These are phyloP conservation scores for Antheraea pernyi DNA, from an alignment of 1,140 invertebrate genomes.

Conservation along the genomic window DNA sequence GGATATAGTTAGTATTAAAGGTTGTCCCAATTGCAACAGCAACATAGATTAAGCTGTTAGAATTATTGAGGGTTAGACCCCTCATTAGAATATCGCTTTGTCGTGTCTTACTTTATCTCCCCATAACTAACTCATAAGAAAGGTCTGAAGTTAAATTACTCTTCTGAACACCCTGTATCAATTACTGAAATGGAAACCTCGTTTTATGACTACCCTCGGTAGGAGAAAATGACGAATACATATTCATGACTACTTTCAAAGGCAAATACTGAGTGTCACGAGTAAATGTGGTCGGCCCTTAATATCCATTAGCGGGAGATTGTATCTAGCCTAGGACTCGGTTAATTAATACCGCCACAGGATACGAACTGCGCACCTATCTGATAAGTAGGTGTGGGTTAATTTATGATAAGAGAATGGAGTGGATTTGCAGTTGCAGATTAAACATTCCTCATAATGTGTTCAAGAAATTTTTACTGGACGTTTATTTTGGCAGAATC, in stretches of 20 bases:
- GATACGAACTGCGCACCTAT: background rate
- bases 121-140: background rate
- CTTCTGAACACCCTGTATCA: background rate
- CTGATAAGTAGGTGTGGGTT: constrained; percentile 1
- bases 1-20: too few relatives aligned
- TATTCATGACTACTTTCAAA: constrained; percentile 14
- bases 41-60: too few relatives aligned
- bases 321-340: constrained; percentile 12
- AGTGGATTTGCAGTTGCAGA: background rate
- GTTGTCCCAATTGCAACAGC: too few relatives aligned
- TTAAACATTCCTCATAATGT: background rate
- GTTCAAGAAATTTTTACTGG: background rate
- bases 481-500: background rate
- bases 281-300: constrained; percentile 14
- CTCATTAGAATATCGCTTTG: too few relatives aligned
- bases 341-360: constrained; percentile 24
- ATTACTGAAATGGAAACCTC: constrained; percentile 1
- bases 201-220: background rate
- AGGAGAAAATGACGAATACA: constrained; percentile 13
- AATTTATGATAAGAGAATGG: constrained; percentile 1
- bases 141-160: background rate
- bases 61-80: too few relatives aligned
- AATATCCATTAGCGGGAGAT: constrained; percentile 21
- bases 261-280: background rate
- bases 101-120: background rate